Evolutionary conservation across 2,888 invertebrate genomes (phyloP).

Genomic region (Cacoxenus indagator): DNA sequence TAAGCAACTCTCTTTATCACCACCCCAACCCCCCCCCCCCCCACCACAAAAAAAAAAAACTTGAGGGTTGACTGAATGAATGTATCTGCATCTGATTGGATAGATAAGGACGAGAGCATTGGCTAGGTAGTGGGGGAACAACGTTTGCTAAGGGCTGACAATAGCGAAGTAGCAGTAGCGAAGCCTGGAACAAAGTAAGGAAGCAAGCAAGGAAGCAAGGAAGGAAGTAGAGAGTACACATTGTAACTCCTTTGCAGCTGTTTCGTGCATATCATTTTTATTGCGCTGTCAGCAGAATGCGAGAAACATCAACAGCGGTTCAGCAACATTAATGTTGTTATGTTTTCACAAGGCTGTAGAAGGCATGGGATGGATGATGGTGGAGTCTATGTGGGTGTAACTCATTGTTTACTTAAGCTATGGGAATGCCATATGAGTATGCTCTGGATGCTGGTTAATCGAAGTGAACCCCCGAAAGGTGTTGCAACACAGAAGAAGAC

Average conservation of each 20-base stretch:
- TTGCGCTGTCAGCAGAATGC: conserved; percentile 56
- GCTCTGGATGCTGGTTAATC: too few species aligned
- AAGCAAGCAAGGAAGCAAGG: background rate
- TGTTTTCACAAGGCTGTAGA: too few species aligned
- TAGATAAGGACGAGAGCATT: background rate
- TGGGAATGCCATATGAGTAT: too few species aligned
- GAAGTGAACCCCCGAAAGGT: too few species aligned
- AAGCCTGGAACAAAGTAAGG: background rate
- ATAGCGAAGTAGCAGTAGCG: background rate
- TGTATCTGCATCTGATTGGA: background rate
- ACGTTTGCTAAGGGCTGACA: background rate
- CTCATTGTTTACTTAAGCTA: too few species aligned
- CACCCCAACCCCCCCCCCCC: too few species aligned
- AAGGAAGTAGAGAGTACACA: background rate
- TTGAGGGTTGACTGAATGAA: background rate
- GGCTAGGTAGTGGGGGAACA: background rate
- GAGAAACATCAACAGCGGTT: conserved; percentile 34
- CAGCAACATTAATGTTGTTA: conserved; percentile 10
- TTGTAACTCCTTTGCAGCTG: background rate
- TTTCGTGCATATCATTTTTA: conserved; percentile 60
- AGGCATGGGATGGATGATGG: too few species aligned
- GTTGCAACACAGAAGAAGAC: too few species aligned
- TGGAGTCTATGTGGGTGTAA: too few species aligned
- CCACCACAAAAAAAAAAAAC: background rate
- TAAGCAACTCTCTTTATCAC: too few species aligned